These are phyloP conservation scores for Linnaemya vulpina DNA, from an alignment of 2,888 invertebrate species.

Conservation along the genomic window DNA sequence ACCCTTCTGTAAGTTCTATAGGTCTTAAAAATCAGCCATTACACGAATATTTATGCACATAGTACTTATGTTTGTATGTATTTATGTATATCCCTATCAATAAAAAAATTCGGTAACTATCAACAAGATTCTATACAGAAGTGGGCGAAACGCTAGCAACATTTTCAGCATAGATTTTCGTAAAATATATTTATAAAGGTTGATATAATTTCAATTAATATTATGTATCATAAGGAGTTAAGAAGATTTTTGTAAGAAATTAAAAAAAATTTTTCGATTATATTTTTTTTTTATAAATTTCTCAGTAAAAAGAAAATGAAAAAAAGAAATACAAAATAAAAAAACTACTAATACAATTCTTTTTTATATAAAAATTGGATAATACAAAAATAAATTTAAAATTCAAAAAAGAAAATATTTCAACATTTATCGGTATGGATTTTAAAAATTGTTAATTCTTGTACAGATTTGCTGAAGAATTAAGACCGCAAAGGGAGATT, in stretches of 20 bases:
- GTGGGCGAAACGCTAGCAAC: background rate
- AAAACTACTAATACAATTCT: background rate
- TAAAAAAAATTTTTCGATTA: background rate
- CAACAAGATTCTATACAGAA: background rate
- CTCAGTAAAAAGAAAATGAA: background rate
- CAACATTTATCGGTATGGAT: background rate
- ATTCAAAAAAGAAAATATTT: background rate
- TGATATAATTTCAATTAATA: background rate
- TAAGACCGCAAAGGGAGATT: no score
- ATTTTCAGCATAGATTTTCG: no score
- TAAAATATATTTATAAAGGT: background rate
- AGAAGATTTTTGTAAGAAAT: background rate
- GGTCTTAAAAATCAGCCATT: no score
- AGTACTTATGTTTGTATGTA: no score
- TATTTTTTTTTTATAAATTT: conserved; percentile 15
- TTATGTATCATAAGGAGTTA: conserved; percentile 2
- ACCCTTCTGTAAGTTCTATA: no score
- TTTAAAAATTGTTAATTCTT: no score
- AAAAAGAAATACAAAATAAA: background rate
- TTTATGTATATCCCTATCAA: no score
- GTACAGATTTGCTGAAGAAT: no score
- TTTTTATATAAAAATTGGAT: conserved; percentile 12
- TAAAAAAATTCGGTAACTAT: no score
- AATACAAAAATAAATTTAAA: conserved; percentile 12
- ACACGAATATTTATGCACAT: no score